Base-by-base conservation (phyloP, 2,113 vertebrate species). In the Periophthalmodon schlosseri region DNA sequence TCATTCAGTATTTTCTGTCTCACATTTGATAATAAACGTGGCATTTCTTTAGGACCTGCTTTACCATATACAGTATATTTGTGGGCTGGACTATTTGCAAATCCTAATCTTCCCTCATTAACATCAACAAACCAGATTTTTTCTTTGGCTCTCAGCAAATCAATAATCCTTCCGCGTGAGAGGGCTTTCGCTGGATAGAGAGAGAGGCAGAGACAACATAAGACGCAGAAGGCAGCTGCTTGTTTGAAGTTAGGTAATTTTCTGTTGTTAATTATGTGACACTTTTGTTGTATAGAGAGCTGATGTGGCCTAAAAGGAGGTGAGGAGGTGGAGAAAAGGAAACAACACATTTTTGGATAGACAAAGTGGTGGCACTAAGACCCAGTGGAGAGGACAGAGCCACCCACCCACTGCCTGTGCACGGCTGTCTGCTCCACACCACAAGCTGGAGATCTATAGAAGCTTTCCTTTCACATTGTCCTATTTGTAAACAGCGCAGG, bases 291-390 rank as follows among this genome's bases (percentile, higher is more conserved):
- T 60, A 46, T 71, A 21, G 67, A 23, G 36, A 68, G 58, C 73
- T 74, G 66, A 52, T 58, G 69, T 79, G 82, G 86, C 79, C 83
- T 69, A 46, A 5, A 21, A 64, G 15, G 10, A 65, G 24, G 64
- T 60, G 63, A 20, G 47, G 33, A 21, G 21, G 18, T 20, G 28
- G 12, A 14, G 20, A 73, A 7, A 49, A 47, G 28, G 20, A 44
- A 52, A 28, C 36, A 72, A 18, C 67, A 75, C 33, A 60, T 23
- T 61, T 50, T 72, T 54, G 50, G 60, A 1, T 0, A 63, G 14
- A 63, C 5, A 13, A 23, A 68, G 0, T 0, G 52, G 23, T 86
- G 86, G 87, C 94, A 91, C 91, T 94, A 94, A 91, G 94, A 95
- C 93, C 94, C 89, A 90, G 94, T 80, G 80, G 79, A 87, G 73